Evolutionary conservation across 2,113 vertebrate genomes (phyloP).

Genomic region (Carollia perspicillata): DNA sequence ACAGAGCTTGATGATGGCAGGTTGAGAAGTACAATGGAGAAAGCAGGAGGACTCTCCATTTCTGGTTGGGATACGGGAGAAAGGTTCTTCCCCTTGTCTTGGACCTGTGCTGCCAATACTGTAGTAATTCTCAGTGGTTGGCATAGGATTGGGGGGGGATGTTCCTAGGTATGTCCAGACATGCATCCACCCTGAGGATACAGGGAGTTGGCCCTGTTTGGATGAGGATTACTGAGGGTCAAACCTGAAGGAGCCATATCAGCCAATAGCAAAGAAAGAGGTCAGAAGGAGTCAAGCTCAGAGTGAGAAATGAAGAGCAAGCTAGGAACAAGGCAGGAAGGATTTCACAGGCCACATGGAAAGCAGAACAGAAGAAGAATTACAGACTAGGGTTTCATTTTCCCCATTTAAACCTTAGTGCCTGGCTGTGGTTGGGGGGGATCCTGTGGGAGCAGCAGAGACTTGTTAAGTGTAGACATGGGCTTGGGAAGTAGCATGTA

Average conservation of each 20-base stretch:
- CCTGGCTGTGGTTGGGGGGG: no score
- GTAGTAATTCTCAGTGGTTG: not conserved
- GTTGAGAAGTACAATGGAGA: not conserved
- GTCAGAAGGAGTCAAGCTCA: not conserved
- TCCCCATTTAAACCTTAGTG: not conserved
- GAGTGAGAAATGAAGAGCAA: not conserved
- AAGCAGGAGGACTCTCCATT: not conserved
- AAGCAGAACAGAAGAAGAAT: rapidly evolving
- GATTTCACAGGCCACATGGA: not conserved
- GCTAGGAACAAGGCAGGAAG: not conserved
- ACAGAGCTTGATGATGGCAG: no score
- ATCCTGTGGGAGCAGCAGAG: not conserved
- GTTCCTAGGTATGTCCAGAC: not conserved
- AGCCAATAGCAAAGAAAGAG: not conserved
- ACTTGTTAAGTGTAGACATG: not conserved
- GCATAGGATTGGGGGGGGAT: not conserved
- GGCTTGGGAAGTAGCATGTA: not conserved
- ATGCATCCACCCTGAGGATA: not conserved
- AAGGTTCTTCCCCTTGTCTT: not conserved
- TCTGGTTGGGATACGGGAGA: not conserved
- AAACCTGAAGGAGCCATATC: not conserved
- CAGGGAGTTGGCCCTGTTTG: not conserved
- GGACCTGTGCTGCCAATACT: not conserved
- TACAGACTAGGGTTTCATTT: not conserved
- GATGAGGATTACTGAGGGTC: not conserved